Base-by-base conservation (phyloP, 2,113 vertebrate genomes). In the Piaya cayana region DNA sequence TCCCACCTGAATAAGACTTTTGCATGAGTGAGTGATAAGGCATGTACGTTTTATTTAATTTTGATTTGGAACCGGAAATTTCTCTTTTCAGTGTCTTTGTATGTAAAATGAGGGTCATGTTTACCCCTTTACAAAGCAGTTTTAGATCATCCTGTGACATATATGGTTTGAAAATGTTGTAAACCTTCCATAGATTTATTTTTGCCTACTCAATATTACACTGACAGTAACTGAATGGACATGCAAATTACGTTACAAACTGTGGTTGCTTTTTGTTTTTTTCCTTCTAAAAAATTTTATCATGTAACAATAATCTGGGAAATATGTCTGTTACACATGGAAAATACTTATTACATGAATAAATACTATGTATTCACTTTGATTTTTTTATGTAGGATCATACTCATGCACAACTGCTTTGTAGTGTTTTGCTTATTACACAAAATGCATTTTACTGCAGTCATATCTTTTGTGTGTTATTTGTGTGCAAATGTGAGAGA, bases 91-190 rank as follows among this genome's bases (percentile, higher is more conserved):
- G 42, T 94, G 77, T 83, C 60, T 88, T 83, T 17, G 58, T 81
- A 64, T 81, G 64, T 65, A 95, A 93, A 94, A 90, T 64, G 42
- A 96, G n/a, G 65, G 82, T 81, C 81, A 93, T 83, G 69, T 93
- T 96, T 96, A 88, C 62, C 7, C 9, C 64, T 93, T 62, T 76
- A 85, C 79, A 93, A 92, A 94, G 76, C 68, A 88, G 85, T 93
- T 95, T 91, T 92, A 93, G 90, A 94, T 93, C 90, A 94, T 88
- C 45, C 65, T 53, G 70, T 93, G 96, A 82, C 71, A 92, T 45
- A 52, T 36, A 81, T 2, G 8, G 58, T 86, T 94, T 86, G 56
- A 78, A 96, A 94, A 82, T 90, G 80, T 90, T 76, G 71, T 95
- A 94, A 95, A 93, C 72, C 62, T 92, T 37, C 56, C 52, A 74